A percentile compares a stretch with the other conserved stretches of the same genome.
Conservation (phyloP, 1,140 invertebrate genomes). For the Drusus annulatus region DNA sequence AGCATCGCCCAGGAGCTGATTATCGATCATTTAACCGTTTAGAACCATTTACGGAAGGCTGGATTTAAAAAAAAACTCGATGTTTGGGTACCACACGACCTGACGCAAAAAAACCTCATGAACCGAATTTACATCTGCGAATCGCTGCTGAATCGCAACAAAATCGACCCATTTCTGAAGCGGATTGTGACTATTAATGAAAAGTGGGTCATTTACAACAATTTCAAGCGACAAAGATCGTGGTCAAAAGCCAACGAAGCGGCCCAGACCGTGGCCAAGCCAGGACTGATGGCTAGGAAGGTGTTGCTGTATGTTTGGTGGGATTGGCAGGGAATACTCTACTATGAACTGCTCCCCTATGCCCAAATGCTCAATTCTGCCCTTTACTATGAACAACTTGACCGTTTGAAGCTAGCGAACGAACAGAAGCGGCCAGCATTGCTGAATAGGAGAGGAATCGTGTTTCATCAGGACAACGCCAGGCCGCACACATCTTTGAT, state of each 20-base stretch:
- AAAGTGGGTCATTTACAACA: background rate
- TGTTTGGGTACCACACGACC: too few species aligned
- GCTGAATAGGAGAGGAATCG: constrained; percentile 16
- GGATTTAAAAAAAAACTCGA: too few species aligned
- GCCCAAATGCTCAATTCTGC: constrained; percentile 7
- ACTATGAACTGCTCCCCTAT: constrained; percentile 21
- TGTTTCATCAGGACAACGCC: constrained; percentile 20
- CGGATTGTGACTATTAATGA: constrained; percentile 2
- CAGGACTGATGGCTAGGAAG: background rate
- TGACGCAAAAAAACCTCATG: constrained; percentile 19
- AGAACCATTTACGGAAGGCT: too few species aligned
- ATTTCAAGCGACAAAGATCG: too few species aligned
- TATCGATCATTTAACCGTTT: constrained; percentile 6
- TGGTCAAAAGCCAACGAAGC: too few species aligned
- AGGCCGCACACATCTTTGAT: constrained; percentile 20
- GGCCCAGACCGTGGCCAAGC: too few species aligned
- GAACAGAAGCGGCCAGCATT: constrained; percentile 11
- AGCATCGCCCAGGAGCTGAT: constrained; percentile 12
- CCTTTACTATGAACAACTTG: constrained; percentile 5
- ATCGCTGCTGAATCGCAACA: constrained; percentile 16
- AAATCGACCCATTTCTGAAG: constrained; percentile 28
- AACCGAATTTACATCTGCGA: constrained; percentile 6
- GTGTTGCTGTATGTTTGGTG: constrained; percentile 25
- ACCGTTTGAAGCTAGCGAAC: constrained; percentile 15
- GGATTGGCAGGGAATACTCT: constrained; percentile 17